Evolutionary conservation across 2,888 invertebrate species (phyloP), one percentile per base, ranked within the genome.

Genomic region (Eueremaeus valkanovi): DNA sequence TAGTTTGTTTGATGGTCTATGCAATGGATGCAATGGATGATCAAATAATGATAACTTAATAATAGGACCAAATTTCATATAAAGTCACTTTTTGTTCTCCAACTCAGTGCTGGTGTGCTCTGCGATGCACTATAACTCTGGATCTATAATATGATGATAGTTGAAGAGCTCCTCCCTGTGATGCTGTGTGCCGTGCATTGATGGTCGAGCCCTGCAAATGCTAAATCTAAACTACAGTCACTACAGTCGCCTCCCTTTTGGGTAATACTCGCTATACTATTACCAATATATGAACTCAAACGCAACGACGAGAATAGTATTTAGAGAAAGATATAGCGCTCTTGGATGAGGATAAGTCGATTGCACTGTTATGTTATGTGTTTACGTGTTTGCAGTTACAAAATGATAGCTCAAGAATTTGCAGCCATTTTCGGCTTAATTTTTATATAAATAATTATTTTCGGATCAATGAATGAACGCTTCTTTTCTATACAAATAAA

Each of bases 1-100:
- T 88, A 73, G 55, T 55, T 45, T 55, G 55, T 51, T 51, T 51
- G 42, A 55, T 55, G 55, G 55, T 27, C 16, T 45, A 45, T 45
- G 45, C 16, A 45, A 45, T 45, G 45, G 55, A 55, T 55, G 55
- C n/a, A 55, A 27, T 27, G 55, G 55, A 55, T 55, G 55, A 55
- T 55, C 55, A 55, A 24, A 51, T 51, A 24, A 55, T 24, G 27
- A 55, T 55, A 55, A 55, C 55, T 55, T 55, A 55, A 55, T 55
- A 55, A 55, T 55, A 24, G n/a, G 24, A 55, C 55, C 18, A 55
- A 55, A 55, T 55, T 55, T 55, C 55, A 55, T 55, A 55, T 55
- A 55, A 55, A 55, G 55, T 55, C 55, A 55, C 55, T 55, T 55
- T n/a, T 55, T 55, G 55, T 55, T 55, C 55, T 55, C n/a, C 24